Evolutionary conservation across 1,140 invertebrate genomes (phyloP).

Genomic region (Dreissena polymorpha): DNA sequence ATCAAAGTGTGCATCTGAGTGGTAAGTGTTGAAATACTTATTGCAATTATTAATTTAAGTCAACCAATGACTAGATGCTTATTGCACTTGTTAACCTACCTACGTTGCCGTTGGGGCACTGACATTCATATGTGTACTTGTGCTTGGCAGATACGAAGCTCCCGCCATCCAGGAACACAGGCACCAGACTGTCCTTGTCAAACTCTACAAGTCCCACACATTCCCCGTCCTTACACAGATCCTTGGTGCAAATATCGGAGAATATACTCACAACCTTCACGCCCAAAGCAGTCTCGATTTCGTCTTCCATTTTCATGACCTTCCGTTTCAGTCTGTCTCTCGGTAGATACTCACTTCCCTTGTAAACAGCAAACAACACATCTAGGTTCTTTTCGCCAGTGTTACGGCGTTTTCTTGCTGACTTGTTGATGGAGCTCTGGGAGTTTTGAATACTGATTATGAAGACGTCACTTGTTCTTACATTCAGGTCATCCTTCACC

Average conservation of each 20-base stretch:
- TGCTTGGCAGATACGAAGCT: constrained; percentile 93
- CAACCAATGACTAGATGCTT: no score
- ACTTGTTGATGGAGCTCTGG: constrained; percentile 36
- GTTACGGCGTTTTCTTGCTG: constrained; percentile 35
- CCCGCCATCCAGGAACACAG: constrained; percentile 85
- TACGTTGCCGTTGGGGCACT: constrained; percentile 86
- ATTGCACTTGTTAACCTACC: constrained; percentile 71
- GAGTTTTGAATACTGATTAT: constrained; percentile 89
- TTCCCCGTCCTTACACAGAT: constrained; percentile 89
- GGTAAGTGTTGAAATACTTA: no score
- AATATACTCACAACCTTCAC: constrained; percentile 86
- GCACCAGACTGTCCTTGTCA: constrained; percentile 82
- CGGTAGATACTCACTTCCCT: constrained; percentile 74
- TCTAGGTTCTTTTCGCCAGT: constrained; percentile 85
- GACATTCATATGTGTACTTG: constrained; percentile 88
- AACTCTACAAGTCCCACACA: constrained; percentile 90
- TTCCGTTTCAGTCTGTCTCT: constrained; percentile 67
- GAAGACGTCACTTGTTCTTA: constrained; percentile 80
- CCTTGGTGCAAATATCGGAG: constrained; percentile 87
- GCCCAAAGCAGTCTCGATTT: constrained; percentile 88
- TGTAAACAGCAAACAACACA: constrained; percentile 91
- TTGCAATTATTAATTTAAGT: no score
- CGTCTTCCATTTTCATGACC: constrained; percentile 85
- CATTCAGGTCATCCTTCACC: constrained; percentile 81
- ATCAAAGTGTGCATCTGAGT: no score